Base-by-base conservation (phyloP, 2,888 invertebrate genomes). In the Peribatodes rhomboidaria region DNA sequence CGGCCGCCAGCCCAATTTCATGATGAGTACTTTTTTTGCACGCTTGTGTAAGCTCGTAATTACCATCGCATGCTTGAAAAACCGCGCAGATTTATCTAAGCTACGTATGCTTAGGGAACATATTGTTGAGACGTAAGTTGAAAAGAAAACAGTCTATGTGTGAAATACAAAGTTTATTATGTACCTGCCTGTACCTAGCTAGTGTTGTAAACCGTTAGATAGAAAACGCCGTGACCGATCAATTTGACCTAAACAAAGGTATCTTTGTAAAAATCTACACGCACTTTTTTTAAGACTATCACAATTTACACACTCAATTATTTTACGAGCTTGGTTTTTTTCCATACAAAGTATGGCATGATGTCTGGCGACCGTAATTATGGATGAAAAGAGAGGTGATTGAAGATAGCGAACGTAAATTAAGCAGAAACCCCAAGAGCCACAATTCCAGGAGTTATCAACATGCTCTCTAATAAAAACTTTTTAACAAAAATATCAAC, bases 1-100 rank as follows among this genome's bases (percentile, higher is more conserved):
- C 41, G 56, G 56, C 62, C 56, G 18, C 16, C 44, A 61, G 61
- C 61, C 58, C 63, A 66, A 67, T 70, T 70, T 61, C 13, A 39
- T 44, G 52, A 53, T 68, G 55, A 55, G 54, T 63, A 50, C 22
- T 39, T 54, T 54, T 70, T 27, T 65, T 54, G 65, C 61, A 66
- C 60, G 57, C 54, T 56, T 67, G 61, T 65, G 64, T 67, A 61
- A 54, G 41, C 61, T 49, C 47, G 52, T 41, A 16, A 49, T 49
- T 49, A 33, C 13, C 10, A 31, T 33, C 33, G 22, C 53, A 13
- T 20, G 20, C 14, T 41, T 41, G 41, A 9, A 16, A 16, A 9
- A 9, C 8, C 3, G 2, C 41, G 1, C n/a, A 37, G n/a, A 37
- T 37, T n/a, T 0, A n/a, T n/a, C 4, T n/a, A 4, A 11, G 11